These are phyloP conservation scores for Cercocebus atys DNA, from an alignment of 2,113 vertebrate genomes.

Conservation along the genomic window DNA sequence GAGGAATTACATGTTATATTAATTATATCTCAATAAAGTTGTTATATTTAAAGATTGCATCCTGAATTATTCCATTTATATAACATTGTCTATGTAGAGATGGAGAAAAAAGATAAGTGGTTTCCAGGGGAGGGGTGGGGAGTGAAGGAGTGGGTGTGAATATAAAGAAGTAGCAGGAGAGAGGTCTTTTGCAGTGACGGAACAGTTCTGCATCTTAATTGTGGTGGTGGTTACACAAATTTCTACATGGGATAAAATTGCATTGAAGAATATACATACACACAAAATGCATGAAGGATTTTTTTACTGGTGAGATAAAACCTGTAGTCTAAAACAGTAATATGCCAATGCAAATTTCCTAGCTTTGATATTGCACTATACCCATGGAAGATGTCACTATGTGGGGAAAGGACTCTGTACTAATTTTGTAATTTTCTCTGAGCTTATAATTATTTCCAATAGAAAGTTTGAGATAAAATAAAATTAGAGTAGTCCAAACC, in stretches of 20 bases:
- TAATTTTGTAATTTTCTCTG: neutral
- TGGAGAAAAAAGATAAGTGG: neutral
- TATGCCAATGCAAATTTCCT: neutral
- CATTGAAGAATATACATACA: neutral
- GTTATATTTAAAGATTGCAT: neutral
- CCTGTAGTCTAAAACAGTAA: neutral
- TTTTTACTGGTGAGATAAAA: neutral
- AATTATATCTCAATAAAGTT: neutral
- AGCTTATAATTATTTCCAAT: neutral
- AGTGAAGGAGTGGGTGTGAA: neutral
- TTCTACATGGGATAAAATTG: neutral
- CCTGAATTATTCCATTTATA: neutral
- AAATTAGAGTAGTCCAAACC: neutral
- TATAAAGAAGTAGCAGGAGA: neutral
- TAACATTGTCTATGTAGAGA: neutral
- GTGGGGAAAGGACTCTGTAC: neutral
- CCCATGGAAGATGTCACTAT: neutral
- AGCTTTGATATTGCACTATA: neutral
- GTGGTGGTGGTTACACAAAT: neutral
- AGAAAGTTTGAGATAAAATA: neutral
- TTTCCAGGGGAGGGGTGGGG: neutral
- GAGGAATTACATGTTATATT: neutral
- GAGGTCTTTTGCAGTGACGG: neutral
- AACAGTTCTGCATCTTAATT: neutral
- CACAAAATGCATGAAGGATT: neutral